These are phyloP conservation scores for Bungarus multicinctus DNA, from an alignment of 2,113 vertebrate genomes.

Conservation along the genomic window DNA sequence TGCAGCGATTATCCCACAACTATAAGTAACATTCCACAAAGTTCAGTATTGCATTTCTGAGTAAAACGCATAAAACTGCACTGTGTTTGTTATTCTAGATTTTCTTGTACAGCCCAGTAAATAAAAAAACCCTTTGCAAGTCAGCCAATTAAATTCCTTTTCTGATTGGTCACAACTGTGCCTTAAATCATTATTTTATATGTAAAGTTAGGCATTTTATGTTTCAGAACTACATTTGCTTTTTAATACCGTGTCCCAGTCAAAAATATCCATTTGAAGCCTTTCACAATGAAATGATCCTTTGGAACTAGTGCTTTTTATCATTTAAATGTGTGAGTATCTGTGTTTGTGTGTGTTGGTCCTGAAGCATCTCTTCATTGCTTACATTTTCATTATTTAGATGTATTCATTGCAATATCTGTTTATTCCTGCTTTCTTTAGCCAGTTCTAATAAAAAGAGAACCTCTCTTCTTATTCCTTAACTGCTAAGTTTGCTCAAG, in stretches of 20 bases:
- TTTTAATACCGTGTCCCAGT: background rate
- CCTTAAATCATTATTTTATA: background rate
- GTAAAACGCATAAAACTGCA: background rate
- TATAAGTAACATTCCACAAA: background rate
- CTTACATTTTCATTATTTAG: background rate
- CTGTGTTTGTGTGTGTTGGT: too few species aligned
- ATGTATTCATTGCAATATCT: background rate
- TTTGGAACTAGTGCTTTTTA: background rate
- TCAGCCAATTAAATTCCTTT: background rate
- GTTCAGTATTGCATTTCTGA: background rate
- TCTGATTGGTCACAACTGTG: background rate
- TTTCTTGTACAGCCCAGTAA: background rate
- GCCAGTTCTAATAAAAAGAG: background rate
- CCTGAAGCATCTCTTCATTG: too few species aligned
- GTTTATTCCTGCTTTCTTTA: background rate
- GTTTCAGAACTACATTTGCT: background rate
- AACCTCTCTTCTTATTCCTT: background rate
- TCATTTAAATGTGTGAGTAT: too few species aligned
- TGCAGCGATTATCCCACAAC: background rate
- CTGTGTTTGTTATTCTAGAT: background rate
- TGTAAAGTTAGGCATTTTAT: background rate
- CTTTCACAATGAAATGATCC: background rate
- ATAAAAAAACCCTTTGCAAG: background rate
- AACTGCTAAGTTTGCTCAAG: background rate
- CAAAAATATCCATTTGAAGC: background rate